Evolutionary conservation across 2,888 invertebrate species (phyloP), one percentile per base, ranked within the genome.

Genomic region (Ormyrus labotus): DNA sequence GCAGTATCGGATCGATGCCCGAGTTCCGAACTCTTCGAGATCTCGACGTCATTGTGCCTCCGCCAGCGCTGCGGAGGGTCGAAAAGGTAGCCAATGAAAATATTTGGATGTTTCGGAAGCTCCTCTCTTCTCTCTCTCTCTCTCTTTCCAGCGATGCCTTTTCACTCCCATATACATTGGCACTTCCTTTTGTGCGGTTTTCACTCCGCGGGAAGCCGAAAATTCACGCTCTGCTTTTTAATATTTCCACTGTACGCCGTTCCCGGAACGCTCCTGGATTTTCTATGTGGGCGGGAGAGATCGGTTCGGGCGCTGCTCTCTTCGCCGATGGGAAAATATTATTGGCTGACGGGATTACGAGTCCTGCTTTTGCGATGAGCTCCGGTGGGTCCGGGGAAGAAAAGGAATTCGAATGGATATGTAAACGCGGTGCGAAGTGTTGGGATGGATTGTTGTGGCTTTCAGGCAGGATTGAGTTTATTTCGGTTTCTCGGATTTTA

Each of bases 61-160:
- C 19, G n/a, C 11, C 34, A 8, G 8, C 58, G 45, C 71, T 9
- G 80, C 72, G 67, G 80, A 80, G 80, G 80, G 80, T 80, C 80
- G 47, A 50, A 7, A 11, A 8, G 48, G 73, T 63, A 64, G 75
- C 63, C 71, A 80, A 80, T 57, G 72, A 76, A 76, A 80, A 80
- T 80, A 80, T 80, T 80, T 76, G 63, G 76, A 80, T 76, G 60
- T 80, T 79, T 72, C 80, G 76, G 61, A 19, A 72, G 71, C 72
- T 50, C 45, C 51, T 19, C 55, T 19, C 4, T 3, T 34, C 34
- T 34, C 34, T 34, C 34, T 34, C 34, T 34, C 34, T 34, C 34
- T 34, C 34, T 34, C 34, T 34, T 4, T 34, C 34, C 34, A 34
- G 45, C 65, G n/a, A 48, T 60, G 50, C 70, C 61, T 64, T 58